phyloP scores from a whole-genome alignment of 2,797 vertebrate species.

The Sebastes kiyomatsui region DNA sequence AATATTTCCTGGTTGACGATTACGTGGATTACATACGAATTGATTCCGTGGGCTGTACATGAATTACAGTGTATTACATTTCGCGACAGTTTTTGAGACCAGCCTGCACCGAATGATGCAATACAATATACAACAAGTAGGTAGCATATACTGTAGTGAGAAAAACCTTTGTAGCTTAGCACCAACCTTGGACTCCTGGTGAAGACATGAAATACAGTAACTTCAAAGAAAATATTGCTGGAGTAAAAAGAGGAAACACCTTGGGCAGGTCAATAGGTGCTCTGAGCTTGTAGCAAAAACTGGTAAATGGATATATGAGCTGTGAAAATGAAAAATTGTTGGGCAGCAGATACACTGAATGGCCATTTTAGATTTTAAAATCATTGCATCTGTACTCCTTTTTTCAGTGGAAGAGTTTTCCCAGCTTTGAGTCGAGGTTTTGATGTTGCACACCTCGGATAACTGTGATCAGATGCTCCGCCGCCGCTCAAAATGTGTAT shows the following conservation, averaged over 20 bases:
- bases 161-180: not conserved
- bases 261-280: not conserved
- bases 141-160: not conserved
- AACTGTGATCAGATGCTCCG: conserved; percentile 45
- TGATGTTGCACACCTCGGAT: conserved; percentile 14
- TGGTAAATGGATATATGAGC: not conserved
- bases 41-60: not conserved
- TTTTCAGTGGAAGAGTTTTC: not conserved
- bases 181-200: not conserved
- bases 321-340: conserved; percentile 25
- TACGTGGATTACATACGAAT: not conserved
- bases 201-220: conserved; percentile 20
- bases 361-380: conserved; percentile 28
- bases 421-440: not conserved
- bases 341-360: conserved; percentile 23
- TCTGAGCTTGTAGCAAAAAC: not conserved
- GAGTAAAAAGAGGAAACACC: not conserved
- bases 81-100: not conserved
- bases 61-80: not conserved
- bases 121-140: not conserved
- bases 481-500: conserved; percentile 51
- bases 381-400: not conserved
- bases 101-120: not conserved
- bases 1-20: not conserved
- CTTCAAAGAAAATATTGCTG: conserved; percentile 10